Conservation (phyloP, 2,888 invertebrate genomes). For the Tanaodytes sp. region DNA sequence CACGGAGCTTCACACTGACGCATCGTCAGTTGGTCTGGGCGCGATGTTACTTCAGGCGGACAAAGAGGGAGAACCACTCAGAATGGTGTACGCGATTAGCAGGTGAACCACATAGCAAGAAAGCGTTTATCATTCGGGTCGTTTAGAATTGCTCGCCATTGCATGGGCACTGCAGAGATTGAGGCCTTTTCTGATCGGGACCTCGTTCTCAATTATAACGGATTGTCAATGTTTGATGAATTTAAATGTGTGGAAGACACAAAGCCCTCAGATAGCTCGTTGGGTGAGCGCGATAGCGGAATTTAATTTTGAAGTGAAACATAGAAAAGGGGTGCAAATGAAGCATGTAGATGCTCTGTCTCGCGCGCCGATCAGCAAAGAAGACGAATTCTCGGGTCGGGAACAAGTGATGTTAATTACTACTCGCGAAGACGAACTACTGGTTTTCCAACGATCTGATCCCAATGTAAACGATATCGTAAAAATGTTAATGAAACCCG, state of each 20-base stretch:
- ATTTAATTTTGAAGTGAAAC: slow-evolving; percentile 2
- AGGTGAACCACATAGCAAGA: slow-evolving; percentile 5
- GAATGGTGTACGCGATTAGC: slow-evolving; percentile 26
- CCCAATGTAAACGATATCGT: slow-evolving; percentile 4
- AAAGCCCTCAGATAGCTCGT: slow-evolving; percentile 11
- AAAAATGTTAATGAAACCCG: slow-evolving; percentile 5
- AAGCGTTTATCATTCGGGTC: slow-evolving; percentile 17
- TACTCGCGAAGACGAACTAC: slow-evolving; percentile 30
- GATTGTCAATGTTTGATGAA: slow-evolving; percentile 8
- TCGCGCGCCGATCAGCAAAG: not conserved
- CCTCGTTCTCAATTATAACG: slow-evolving; percentile 10
- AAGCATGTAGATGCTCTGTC: slow-evolving; percentile 9
- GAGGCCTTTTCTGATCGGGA: slow-evolving; percentile 38
- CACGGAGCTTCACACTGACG: too few relatives aligned
- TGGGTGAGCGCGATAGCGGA: slow-evolving; percentile 2
- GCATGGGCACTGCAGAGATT: slow-evolving; percentile 9
- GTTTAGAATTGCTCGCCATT: slow-evolving; percentile 13
- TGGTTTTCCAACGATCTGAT: slow-evolving; percentile 34
- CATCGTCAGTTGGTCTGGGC: too few relatives aligned
- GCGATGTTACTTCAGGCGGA: slow-evolving; percentile 12
- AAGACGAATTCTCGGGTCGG: not conserved
- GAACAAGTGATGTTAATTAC: not conserved
- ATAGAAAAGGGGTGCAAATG: slow-evolving; percentile 1
- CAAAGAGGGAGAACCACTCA: not conserved
- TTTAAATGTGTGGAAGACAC: slow-evolving; percentile 16